phyloP scores from a whole-genome alignment of 1,140 invertebrate species.

The Yoshiicerus persimilis region DNA sequence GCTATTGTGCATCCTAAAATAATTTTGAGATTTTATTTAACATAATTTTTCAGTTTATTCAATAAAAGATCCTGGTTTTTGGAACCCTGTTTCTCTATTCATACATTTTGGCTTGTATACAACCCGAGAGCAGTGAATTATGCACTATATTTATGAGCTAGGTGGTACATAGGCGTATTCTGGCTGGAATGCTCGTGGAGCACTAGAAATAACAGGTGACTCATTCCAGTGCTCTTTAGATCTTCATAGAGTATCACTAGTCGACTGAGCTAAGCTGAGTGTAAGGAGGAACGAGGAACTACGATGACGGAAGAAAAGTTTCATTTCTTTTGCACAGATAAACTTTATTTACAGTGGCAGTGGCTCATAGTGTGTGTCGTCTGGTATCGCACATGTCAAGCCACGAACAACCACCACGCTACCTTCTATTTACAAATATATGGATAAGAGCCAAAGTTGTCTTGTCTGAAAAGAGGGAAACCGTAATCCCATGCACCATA shows the following conservation, averaged over 20 bases:
- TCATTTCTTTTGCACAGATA: background rate
- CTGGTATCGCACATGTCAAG: background rate
- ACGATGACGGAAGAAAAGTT: background rate
- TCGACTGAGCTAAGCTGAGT: background rate
- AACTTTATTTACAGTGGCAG: background rate
- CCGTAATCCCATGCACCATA: constrained; percentile 15
- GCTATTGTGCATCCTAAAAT: too few species aligned
- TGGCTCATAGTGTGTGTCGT: background rate
- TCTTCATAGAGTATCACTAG: background rate
- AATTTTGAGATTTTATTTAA: too few species aligned
- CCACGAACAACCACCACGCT: background rate
- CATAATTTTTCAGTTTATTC: too few species aligned
- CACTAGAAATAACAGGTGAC: constrained; percentile 9
- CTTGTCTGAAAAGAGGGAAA: constrained; percentile 12
- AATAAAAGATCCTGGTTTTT: background rate
- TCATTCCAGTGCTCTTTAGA: background rate
- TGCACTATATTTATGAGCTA: background rate
- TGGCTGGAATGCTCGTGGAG: background rate
- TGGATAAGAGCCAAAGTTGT: background rate
- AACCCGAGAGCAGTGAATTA: background rate
- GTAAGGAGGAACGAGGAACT: background rate
- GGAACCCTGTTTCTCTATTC: background rate
- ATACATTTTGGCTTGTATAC: background rate
- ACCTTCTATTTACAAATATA: constrained; percentile 16
- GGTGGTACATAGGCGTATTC: background rate